Percentiles rank a stretch among this genome's conserved stretches.
phyloP scores from a whole-genome alignment of 2,113 vertebrate species.

The Eublepharis macularius region DNA sequence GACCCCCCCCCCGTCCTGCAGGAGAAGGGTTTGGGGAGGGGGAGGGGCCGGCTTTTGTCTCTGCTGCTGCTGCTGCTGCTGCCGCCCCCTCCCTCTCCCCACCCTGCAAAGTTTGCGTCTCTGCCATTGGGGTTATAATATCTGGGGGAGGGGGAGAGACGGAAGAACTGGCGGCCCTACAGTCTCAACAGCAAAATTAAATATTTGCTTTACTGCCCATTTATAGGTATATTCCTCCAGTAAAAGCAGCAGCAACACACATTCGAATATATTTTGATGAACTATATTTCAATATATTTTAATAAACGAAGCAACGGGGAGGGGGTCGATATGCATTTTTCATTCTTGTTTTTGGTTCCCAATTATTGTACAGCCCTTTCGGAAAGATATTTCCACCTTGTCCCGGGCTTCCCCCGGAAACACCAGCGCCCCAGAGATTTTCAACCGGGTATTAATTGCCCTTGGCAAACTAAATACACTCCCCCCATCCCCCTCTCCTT shows the following conservation, averaged over 20 bases:
- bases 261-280: constrained; percentile 50
- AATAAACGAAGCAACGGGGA: constrained; percentile 62
- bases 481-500: neutral
- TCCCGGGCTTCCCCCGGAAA: constrained; percentile 48
- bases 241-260: too few relatives aligned
- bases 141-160: neutral
- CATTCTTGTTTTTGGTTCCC: constrained; percentile 50
- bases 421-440: constrained; percentile 44
- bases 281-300: too few relatives aligned
- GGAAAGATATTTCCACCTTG: constrained; percentile 61
- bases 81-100: neutral
- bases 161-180: neutral
- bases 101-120: neutral
- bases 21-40: too few relatives aligned
- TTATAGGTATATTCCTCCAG: too few relatives aligned
- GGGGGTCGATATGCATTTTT: constrained; percentile 37
- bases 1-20: too few relatives aligned
- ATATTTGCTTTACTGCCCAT: too few relatives aligned
- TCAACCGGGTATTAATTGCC: constrained; percentile 58
- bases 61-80: neutral
- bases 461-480: constrained; percentile 40
- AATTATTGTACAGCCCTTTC: constrained; percentile 65
- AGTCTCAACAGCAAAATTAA: too few relatives aligned
- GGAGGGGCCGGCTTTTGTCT: neutral
- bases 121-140: neutral